phyloP scores from a whole-genome alignment of 2,113 vertebrate genomes.

The Thomomys bottae region DNA sequence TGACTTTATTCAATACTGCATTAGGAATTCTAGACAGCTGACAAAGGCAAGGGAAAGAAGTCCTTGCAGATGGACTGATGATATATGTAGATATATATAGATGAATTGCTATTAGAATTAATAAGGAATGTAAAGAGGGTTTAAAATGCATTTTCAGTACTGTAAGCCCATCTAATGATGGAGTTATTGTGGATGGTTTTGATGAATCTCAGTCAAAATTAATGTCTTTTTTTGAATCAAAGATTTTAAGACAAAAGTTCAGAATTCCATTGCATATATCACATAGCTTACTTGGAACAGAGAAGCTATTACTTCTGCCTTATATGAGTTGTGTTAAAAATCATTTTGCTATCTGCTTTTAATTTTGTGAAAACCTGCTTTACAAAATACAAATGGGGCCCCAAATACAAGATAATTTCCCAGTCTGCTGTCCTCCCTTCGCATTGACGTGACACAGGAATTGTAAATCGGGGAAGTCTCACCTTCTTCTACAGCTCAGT shows the following conservation, averaged over 20 bases:
- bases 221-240: too few species aligned
- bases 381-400: too few species aligned
- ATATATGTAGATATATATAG: neutral
- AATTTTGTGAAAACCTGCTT: too few species aligned
- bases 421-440: neutral
- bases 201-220: too few species aligned
- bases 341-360: too few species aligned
- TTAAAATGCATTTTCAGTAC: neutral
- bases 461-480: neutral
- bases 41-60: neutral
- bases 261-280: too few species aligned
- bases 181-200: too few species aligned
- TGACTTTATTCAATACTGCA: neutral
- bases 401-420: neutral
- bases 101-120: neutral
- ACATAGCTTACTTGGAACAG: too few species aligned
- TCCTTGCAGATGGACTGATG: neutral
- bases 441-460: neutral
- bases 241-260: too few species aligned
- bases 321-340: too few species aligned
- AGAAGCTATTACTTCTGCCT: too few species aligned
- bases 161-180: too few species aligned
- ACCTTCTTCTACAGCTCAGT: neutral
- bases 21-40: neutral
- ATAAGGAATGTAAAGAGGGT: neutral